These are phyloP conservation scores for Schizothorax lantsangensis DNA, from an alignment of 2,797 vertebrate species.

Conservation along the genomic window DNA sequence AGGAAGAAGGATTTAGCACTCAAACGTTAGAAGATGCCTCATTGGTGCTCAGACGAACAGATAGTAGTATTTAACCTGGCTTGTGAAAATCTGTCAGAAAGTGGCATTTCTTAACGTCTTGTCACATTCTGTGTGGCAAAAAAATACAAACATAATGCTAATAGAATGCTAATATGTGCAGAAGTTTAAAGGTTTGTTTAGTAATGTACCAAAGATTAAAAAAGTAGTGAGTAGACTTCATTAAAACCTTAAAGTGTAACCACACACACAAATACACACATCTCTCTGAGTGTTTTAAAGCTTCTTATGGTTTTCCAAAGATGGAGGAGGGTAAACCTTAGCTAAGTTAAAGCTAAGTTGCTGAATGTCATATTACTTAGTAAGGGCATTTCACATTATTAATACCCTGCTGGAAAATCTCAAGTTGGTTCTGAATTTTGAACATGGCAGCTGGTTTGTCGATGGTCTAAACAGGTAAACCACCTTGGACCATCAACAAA, in stretches of 20 bases:
- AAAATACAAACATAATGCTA: conserved; percentile 32
- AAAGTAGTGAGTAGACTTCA: conserved; percentile 32
- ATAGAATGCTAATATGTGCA: conserved; percentile 32
- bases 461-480: no score
- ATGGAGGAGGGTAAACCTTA: conserved; percentile 4
- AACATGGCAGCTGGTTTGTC: background rate
- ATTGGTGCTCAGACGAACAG: conserved; percentile 16
- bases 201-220: conserved; percentile 16
- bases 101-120: conserved; percentile 22
- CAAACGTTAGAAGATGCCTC: conserved; percentile 35
- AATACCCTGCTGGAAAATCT: background rate
- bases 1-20: conserved; percentile 52
- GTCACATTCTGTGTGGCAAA: conserved; percentile 19
- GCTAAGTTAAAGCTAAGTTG: background rate
- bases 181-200: conserved; percentile 27
- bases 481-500: background rate
- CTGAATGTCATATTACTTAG: conserved; percentile 8
- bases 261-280: conserved; percentile 39
- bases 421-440: background rate
- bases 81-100: conserved; percentile 33
- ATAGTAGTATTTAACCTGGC: conserved; percentile 52
- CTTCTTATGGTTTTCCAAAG: conserved; percentile 30
- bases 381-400: background rate
- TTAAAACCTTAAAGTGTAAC: conserved; percentile 36
- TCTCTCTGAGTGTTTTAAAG: conserved; percentile 9